These are phyloP conservation scores for Apotomis capreana DNA, from an alignment of 2,888 invertebrate species.

Conservation along the genomic window DNA sequence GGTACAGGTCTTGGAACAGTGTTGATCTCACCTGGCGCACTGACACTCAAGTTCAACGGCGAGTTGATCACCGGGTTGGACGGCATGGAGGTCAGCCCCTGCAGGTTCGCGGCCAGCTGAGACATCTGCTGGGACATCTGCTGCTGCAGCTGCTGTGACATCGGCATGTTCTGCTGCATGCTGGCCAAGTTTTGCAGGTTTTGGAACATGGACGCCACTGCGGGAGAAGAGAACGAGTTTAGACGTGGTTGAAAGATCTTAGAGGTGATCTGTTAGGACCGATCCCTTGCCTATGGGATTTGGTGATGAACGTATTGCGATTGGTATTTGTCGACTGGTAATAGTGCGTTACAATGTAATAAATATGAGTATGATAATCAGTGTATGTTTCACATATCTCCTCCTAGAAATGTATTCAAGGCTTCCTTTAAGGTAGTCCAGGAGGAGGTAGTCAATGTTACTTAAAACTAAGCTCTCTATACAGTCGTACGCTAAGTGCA, in stretches of 20 bases:
- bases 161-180: conserved; percentile 81
- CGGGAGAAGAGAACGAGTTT: conserved; percentile 49
- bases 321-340: too few species aligned
- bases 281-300: too few species aligned
- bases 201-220: conserved; percentile 89
- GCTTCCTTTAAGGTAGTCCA: too few species aligned
- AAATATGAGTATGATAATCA: too few species aligned
- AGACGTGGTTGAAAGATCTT: not conserved
- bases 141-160: conserved; percentile 84
- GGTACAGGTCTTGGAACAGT: too few species aligned
- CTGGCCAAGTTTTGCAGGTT: conserved; percentile 80
- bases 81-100: conserved; percentile 90
- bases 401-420: too few species aligned
- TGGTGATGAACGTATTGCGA: too few species aligned
- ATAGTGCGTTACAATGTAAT: too few species aligned
- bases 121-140: conserved; percentile 82
- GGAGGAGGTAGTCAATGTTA: too few species aligned
- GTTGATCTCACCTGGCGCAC: conserved; percentile 72
- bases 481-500: too few species aligned
- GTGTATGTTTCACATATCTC: too few species aligned
- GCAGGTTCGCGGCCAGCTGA: conserved; percentile 86
- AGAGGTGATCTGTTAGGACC: not conserved
- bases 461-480: too few species aligned
- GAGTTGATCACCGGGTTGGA: conserved; percentile 89
- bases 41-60: conserved; percentile 92